phyloP scores from a whole-genome alignment of 2,113 vertebrate species.

The Larimichthys crocea region DNA sequence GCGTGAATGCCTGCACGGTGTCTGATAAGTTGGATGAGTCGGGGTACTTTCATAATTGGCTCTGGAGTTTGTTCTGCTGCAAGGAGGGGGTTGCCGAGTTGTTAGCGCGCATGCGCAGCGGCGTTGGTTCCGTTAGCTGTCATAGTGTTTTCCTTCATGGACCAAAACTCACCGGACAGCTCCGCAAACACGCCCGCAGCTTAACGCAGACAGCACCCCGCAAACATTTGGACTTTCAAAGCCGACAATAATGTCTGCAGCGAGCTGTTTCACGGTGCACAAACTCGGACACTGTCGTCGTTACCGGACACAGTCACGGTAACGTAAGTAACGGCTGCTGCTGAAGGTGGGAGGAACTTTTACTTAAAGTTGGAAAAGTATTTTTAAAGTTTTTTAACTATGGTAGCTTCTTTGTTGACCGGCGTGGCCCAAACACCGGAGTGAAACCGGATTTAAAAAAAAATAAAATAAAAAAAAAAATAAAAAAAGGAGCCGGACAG shows the following conservation, averaged over 20 bases:
- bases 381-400: background rate
- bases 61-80: conserved; percentile 26
- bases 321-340: conserved; percentile 9
- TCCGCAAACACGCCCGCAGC: background rate
- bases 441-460: background rate
- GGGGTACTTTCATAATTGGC: conserved; percentile 26
- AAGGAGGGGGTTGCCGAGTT: conserved; percentile 4
- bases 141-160: conserved; percentile 55
- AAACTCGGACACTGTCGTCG: conserved; percentile 10
- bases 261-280: conserved; percentile 1
- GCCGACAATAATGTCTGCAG: background rate
- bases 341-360: background rate
- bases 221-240: background rate
- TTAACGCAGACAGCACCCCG: background rate
- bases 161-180: background rate
- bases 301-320: background rate
- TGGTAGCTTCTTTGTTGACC: background rate
- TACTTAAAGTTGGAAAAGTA: no score
- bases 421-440: conserved; percentile 23
- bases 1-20: background rate
- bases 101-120: conserved; percentile 72
- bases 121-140: conserved; percentile 74
- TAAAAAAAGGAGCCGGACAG: background rate
- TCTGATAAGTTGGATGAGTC: conserved; percentile 38
- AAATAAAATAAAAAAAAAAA: no score